Conservation (phyloP, 2,113 vertebrate genomes). For the Bubo blakistoni region DNA sequence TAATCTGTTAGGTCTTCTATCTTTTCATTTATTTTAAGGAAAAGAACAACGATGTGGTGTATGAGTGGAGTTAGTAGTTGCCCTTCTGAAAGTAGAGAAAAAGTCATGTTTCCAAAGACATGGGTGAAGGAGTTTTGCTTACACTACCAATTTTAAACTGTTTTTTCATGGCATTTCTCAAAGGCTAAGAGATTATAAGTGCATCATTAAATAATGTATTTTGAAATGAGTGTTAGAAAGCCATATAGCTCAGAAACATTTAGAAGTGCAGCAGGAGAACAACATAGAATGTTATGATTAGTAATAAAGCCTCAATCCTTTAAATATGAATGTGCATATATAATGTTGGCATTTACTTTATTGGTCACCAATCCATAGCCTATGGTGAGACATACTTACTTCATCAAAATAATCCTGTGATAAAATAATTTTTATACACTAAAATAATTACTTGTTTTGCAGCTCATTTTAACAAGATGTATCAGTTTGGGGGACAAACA, state of each 20-base stretch:
- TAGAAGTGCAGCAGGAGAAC: not conserved
- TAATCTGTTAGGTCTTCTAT: not conserved
- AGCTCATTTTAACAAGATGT: not conserved
- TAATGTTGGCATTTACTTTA: not conserved
- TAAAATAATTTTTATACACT: not conserved
- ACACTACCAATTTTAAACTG: not conserved
- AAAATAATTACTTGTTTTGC: not conserved
- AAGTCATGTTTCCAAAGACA: not conserved
- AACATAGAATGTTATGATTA: not conserved
- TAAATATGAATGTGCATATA: not conserved
- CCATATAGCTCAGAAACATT: not conserved
- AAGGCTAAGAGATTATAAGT: not conserved
- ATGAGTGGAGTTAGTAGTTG: not conserved
- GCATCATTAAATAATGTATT: not conserved
- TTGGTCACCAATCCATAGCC: not conserved
- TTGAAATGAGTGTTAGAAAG: not conserved
- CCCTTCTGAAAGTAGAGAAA: not conserved
- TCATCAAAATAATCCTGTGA: not conserved
- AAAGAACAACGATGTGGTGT: not conserved
- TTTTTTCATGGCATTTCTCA: not conserved
- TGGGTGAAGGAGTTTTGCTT: not conserved
- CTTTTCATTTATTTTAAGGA: not conserved
- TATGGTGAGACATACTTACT: not conserved
- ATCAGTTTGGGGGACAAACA: accelerated
- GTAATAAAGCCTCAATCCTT: not conserved